Percentiles rank a stretch among this genome's conserved stretches.
phyloP scores from a whole-genome alignment of 1,140 invertebrate species.

The Olivierus martensii region DNA sequence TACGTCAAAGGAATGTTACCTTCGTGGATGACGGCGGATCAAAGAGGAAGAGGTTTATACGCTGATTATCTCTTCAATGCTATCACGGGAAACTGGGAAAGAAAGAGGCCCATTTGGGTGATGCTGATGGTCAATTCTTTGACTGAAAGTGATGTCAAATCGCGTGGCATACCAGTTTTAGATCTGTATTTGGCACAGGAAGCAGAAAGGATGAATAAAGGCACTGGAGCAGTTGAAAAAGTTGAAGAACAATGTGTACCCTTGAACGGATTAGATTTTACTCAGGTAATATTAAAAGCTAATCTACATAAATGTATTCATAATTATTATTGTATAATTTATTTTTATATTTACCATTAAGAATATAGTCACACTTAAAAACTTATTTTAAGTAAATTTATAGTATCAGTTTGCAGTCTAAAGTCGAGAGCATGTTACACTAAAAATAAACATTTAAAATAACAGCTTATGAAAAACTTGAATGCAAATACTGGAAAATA shows the following conservation, averaged over 20 bases:
- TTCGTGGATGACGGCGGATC: constrained; percentile 36
- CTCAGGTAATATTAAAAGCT: constrained; percentile 28
- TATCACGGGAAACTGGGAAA: constrained; percentile 39
- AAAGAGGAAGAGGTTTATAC: constrained; percentile 32
- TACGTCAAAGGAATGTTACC: constrained; percentile 36
- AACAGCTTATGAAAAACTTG: too few species aligned
- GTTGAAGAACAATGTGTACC: constrained; percentile 43
- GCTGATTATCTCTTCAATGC: constrained; percentile 39
- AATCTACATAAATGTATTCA: too few species aligned
- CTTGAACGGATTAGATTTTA: constrained; percentile 38
- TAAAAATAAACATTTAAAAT: too few species aligned
- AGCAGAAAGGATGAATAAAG: constrained; percentile 35
- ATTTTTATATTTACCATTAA: too few species aligned
- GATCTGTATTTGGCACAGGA: constrained; percentile 41
- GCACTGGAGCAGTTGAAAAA: constrained; percentile 38
- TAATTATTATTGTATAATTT: too few species aligned
- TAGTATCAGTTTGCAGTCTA: too few species aligned
- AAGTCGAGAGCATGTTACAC: too few species aligned
- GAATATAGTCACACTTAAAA: too few species aligned
- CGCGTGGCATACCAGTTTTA: constrained; percentile 38
- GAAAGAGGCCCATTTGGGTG: constrained; percentile 41
- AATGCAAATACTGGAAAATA: too few species aligned
- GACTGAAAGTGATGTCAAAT: constrained; percentile 37
- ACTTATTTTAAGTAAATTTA: too few species aligned
- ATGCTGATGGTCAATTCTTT: constrained; percentile 42